Base-by-base conservation (phyloP, 2,113 vertebrate genomes). In the Alligator sinensis region DNA sequence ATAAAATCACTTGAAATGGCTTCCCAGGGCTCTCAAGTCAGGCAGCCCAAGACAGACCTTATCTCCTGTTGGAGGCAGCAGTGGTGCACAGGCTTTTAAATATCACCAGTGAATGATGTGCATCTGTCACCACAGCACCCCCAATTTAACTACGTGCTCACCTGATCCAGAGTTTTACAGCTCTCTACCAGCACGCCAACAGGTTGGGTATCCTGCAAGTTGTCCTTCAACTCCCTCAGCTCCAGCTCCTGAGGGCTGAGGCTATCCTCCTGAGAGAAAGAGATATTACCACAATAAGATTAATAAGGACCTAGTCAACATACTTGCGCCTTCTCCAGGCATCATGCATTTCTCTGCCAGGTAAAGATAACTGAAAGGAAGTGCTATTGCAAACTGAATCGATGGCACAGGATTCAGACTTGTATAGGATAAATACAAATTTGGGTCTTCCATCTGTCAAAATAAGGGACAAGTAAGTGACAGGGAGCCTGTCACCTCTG, bases 141-240 rank as follows among this genome's bases (percentile, higher is more conserved):
- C 25, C 16, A 2, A 27, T 57, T 2, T 9, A 76, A 60, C 2
- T 28, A 4, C 3, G 57, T 38, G 47, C 97, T 82, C 55, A 99
- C 99, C 99, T 99, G 99, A 94, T 99, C 99, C 91, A 99, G 97
- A 8, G 99, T 99, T 97, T 91, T 99, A 96, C 99, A 99, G 97
- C 97, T 96, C 63, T 99, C 99, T 88, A 99, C 98, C 92, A 99
- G 86, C 63, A 99, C 98, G 0, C 99, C 99, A 28, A 99, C 99
- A 0, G 99, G 99, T 95, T 99, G 99, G 0, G 99, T 99, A 96
- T 99, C 99, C 95, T 99, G 98, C 81, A 99, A 97, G n/a, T 98
- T 99, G 95, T 99, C 98, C 97, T 99, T 99, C 58, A 99, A 96
- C 11, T 98, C 99, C 78, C 98, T 98, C 68, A 99, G 97, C 96